Evolutionary conservation across 2,888 invertebrate genomes (phyloP).

Genomic region (Trissonchulus sp.): DNA sequence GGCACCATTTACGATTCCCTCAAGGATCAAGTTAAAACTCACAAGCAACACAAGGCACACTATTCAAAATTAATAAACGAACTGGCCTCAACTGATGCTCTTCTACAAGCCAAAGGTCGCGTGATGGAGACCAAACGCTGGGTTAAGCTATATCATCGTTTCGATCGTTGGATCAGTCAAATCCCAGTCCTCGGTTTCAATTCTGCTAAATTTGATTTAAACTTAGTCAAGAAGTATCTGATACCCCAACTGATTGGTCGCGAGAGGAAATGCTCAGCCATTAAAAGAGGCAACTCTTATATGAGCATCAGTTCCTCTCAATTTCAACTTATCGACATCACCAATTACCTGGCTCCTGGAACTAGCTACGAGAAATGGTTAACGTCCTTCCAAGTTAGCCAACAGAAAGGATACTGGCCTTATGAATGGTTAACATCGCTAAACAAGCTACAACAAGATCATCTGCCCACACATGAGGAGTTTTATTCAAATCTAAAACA

Average conservation of each 20-base stretch:
- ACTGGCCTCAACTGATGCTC: too few relatives aligned
- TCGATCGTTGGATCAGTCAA: neutral
- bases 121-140: neutral
- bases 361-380: slow-evolving; percentile 9
- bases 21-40: too few relatives aligned
- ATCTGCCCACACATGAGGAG: slow-evolving; percentile 6
- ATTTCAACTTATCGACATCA: slow-evolving; percentile 16
- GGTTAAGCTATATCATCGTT: neutral
- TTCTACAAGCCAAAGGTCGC: slow-evolving; percentile 8
- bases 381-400: neutral
- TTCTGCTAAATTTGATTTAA: slow-evolving; percentile 20
- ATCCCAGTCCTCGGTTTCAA: slow-evolving; percentile 14
- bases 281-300: neutral
- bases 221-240: neutral
- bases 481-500: slow-evolving; percentile 16
- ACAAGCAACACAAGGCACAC: too few relatives aligned
- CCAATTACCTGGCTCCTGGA: slow-evolving; percentile 14
- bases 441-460: neutral
- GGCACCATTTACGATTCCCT: too few relatives aligned
- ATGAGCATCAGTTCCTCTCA: neutral
- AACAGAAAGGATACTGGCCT: slow-evolving; percentile 1
- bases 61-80: too few relatives aligned
- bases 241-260: neutral
- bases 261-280: neutral
- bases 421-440: slow-evolving; percentile 16